A percentile compares a stretch with the other conserved stretches of the same genome.
These are phyloP conservation scores for Periophthalmodon schlosseri DNA, from an alignment of 2,113 vertebrate species.

Conservation along the genomic window DNA sequence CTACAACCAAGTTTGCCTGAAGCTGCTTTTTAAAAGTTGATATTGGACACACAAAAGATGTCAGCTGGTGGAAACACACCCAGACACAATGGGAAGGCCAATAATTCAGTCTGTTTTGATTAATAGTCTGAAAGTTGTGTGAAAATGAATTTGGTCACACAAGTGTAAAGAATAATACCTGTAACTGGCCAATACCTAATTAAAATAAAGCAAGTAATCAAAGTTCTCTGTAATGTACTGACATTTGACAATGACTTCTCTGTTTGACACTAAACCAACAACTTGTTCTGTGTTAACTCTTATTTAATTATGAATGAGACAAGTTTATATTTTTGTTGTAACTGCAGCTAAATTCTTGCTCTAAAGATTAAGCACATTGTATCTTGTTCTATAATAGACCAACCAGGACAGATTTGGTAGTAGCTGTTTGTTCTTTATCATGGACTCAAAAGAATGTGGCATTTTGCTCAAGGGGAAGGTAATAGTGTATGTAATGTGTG, in stretches of 20 bases:
- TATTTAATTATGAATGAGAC: not conserved
- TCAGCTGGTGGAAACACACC: slow-evolving; percentile 47
- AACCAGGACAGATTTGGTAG: not conserved
- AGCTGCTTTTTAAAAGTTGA: slow-evolving; percentile 66
- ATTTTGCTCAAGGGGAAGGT: not conserved
- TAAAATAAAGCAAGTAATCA: slow-evolving; percentile 18
- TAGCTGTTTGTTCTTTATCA: not conserved
- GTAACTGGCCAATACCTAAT: slow-evolving; percentile 37
- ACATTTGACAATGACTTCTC: slow-evolving; percentile 27
- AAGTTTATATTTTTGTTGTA: not conserved
- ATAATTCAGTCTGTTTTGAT: not conserved
- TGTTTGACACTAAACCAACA: not conserved
- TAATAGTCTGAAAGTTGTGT: slow-evolving; percentile 53
- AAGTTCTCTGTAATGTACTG: slow-evolving; percentile 52
- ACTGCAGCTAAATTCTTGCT: not conserved
- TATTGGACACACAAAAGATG: slow-evolving; percentile 62
- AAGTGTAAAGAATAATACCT: slow-evolving; percentile 2
- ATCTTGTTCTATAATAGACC: not conserved
- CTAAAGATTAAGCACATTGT: not conserved
- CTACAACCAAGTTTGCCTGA: slow-evolving; percentile 59
- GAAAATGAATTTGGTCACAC: slow-evolving; percentile 28
- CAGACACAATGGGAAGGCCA: slow-evolving; percentile 26
- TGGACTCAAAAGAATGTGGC: not conserved
- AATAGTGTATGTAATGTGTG: slow-evolving; percentile 27
- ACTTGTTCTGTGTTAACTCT: not conserved